Evolutionary conservation across 2,797 vertebrate species (phyloP).

Genomic region (Scyliorhinus canicula): DNA sequence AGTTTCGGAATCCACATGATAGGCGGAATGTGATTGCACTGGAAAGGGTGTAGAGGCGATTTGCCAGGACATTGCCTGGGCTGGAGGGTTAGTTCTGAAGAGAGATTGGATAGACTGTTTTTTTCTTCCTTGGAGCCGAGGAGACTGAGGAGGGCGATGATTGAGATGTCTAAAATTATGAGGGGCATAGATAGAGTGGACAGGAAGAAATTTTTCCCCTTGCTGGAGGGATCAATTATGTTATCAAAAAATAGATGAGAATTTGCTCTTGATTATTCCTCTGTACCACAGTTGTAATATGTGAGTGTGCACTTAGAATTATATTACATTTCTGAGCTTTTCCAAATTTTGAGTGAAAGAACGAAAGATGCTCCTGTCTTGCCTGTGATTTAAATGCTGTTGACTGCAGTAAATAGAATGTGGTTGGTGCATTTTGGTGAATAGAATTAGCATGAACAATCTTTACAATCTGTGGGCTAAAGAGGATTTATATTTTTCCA

Average conservation of each 20-base stretch:
- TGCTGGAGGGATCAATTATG: not conserved
- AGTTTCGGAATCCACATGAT: too few species aligned
- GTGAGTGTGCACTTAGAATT: not conserved
- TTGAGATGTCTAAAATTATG: too few species aligned
- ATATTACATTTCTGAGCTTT: not conserved
- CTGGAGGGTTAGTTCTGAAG: too few species aligned
- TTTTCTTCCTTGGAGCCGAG: too few species aligned
- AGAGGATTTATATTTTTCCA: not conserved
- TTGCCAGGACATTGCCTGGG: too few species aligned
- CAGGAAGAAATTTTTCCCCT: too few species aligned
- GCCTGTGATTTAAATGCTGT: not conserved
- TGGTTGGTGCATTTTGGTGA: not conserved
- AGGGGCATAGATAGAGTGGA: too few species aligned
- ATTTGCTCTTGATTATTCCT: not conserved
- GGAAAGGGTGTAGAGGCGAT: too few species aligned
- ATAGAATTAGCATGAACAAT: not conserved
- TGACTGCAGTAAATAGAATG: not conserved
- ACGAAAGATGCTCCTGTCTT: not conserved
- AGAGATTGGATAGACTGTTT: too few species aligned
- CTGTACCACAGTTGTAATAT: not conserved
- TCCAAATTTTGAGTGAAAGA: not conserved
- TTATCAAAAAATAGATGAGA: not conserved
- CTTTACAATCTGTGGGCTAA: not conserved
- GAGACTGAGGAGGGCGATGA: too few species aligned
- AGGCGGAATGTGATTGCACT: too few species aligned